phyloP scores from a whole-genome alignment of 2,888 invertebrate genomes.

The Seladonia tumulorum region DNA sequence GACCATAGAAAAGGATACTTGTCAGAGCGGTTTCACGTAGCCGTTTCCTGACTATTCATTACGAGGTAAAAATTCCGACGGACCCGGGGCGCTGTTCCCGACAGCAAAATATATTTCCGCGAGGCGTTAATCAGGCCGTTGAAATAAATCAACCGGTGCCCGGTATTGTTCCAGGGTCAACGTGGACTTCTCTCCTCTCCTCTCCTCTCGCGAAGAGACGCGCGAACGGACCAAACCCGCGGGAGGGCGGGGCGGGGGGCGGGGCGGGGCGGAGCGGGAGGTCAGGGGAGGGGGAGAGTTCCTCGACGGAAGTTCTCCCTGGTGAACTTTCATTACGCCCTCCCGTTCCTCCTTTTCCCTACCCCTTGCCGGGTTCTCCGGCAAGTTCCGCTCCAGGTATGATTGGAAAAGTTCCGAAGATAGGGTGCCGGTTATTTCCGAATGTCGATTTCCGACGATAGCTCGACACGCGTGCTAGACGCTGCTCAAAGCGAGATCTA shows the following conservation, averaged over 20 bases:
- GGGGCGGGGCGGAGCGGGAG: constrained; percentile 48
- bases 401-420: constrained; percentile 79
- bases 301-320: constrained; percentile 67
- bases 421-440: constrained; percentile 58
- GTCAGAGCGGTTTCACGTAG: constrained; percentile 7
- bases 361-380: constrained; percentile 12
- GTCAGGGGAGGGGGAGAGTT: constrained; percentile 55
- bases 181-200: constrained; percentile 5
- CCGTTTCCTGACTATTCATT: constrained; percentile 25
- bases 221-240: constrained; percentile 51
- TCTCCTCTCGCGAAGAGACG: constrained; percentile 35
- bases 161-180: constrained; percentile 54
- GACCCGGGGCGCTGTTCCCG: neutral
- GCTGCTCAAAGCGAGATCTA: neutral
- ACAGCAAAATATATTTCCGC: constrained; percentile 34
- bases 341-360: constrained; percentile 36
- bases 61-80: constrained; percentile 13
- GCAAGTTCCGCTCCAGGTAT: constrained; percentile 68
- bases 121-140: constrained; percentile 37
- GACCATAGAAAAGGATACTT: neutral
- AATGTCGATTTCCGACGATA: constrained; percentile 62
- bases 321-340: constrained; percentile 77
- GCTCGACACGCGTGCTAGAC: constrained; percentile 58
- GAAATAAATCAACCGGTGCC: constrained; percentile 45
- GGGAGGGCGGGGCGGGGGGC: constrained; percentile 47